phyloP scores from a whole-genome alignment of 2,888 invertebrate genomes.

The Erebia palarica region DNA sequence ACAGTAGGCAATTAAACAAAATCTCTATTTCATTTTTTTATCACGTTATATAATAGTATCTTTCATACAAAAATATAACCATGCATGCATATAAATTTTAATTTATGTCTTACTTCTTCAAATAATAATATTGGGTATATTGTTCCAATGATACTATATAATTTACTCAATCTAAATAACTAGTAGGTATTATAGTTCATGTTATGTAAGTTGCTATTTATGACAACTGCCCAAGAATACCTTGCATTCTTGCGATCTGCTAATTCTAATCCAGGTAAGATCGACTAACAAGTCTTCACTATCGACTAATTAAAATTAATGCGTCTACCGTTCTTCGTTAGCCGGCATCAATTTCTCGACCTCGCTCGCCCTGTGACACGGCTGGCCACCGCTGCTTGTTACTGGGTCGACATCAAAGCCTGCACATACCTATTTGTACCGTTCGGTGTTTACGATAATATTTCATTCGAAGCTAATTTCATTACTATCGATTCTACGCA shows the following conservation, averaged over 20 bases:
- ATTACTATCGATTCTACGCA: too few relatives aligned
- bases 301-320: conserved; percentile 42
- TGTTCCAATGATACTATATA: background rate
- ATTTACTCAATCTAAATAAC: background rate
- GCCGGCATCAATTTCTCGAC: conserved; percentile 46
- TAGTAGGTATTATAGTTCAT: background rate
- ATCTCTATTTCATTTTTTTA: too few relatives aligned
- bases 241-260: conserved; percentile 8
- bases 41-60: background rate
- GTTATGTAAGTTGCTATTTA: conserved; percentile 20
- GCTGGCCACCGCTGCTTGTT: conserved; percentile 60
- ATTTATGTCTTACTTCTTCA: too few relatives aligned
- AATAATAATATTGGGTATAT: too few relatives aligned
- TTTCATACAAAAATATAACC: too few relatives aligned
- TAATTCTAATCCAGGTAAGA: conserved; percentile 10
- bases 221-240: conserved; percentile 4
- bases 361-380: conserved; percentile 49
- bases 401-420: conserved; percentile 65
- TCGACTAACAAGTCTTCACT: conserved; percentile 27
- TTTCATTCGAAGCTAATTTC: conserved; percentile 23
- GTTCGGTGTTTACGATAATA: conserved; percentile 49
- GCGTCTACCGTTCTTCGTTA: conserved; percentile 39
- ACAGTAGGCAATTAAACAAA: too few relatives aligned
- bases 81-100: too few relatives aligned
- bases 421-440: conserved; percentile 72